These are phyloP conservation scores for Drosophila pseudotalamancana DNA, from an alignment of 2,888 invertebrate genomes.

Conservation along the genomic window DNA sequence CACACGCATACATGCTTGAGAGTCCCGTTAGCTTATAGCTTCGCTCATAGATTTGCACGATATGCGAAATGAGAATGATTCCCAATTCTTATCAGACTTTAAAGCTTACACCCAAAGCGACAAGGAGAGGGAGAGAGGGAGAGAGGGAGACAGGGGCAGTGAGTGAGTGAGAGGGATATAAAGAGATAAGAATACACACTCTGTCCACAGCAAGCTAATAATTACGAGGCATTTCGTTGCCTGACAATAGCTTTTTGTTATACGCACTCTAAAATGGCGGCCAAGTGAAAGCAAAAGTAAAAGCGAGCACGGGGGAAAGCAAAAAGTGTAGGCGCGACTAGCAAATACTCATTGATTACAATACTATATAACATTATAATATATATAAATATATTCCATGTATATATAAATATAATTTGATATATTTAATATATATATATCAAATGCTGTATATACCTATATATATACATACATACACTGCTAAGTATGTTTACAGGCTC, in stretches of 20 bases:
- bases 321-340: not conserved
- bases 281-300: constrained; percentile 22
- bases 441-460: too few relatives aligned
- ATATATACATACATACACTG: not conserved
- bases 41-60: constrained; percentile 27
- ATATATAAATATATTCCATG: too few relatives aligned
- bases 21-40: constrained; percentile 15
- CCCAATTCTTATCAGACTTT: constrained; percentile 19
- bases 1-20: not conserved
- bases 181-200: not conserved
- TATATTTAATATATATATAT: too few relatives aligned
- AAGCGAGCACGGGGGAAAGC: constrained; percentile 6
- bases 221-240: not conserved
- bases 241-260: constrained; percentile 37
- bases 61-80: constrained; percentile 29
- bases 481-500: too few relatives aligned
- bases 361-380: too few relatives aligned
- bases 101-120: not conserved
- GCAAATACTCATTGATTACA: constrained; percentile 2
- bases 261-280: not conserved
- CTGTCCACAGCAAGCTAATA: not conserved
- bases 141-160: not conserved
- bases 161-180: not conserved
- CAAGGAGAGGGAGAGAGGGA: not conserved
- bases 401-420: too few relatives aligned